These are phyloP conservation scores for Anguilla anguilla DNA, from an alignment of 2,797 vertebrate species.

Conservation along the genomic window DNA sequence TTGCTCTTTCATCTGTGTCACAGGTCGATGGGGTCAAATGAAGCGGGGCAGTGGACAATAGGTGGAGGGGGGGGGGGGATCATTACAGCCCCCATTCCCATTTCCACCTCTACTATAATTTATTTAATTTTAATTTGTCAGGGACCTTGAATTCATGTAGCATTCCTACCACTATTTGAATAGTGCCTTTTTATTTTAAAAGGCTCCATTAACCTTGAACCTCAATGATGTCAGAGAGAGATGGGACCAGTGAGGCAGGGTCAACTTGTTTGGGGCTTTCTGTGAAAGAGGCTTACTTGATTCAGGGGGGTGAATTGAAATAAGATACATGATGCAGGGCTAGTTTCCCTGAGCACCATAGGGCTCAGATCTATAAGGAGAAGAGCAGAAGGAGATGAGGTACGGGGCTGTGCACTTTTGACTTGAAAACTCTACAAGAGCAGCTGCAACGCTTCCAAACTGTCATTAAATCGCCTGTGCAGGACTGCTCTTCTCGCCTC, in stretches of 20 bases:
- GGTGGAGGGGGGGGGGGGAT: no score
- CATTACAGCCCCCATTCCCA: no score
- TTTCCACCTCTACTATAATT: no score
- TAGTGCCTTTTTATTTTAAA: not conserved
- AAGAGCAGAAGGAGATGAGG: not conserved
- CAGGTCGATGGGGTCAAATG: constrained; percentile 24
- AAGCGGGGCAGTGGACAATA: not conserved
- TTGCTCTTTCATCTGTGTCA: not conserved
- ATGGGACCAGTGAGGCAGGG: no score
- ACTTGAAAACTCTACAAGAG: not conserved
- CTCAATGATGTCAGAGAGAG: no score
- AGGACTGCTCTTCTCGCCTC: no score
- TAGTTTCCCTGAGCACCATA: not conserved
- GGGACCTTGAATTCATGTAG: not conserved
- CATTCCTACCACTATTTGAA: not conserved
- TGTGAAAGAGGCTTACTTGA: no score
- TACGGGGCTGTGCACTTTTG: no score
- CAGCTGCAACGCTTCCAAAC: not conserved
- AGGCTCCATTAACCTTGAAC: no score
- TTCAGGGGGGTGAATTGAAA: no score
- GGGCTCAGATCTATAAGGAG: not conserved
- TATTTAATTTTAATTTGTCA: not conserved
- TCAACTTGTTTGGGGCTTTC: no score
- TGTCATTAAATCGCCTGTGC: not conserved
- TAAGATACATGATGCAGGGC: not conserved